These are phyloP conservation scores for Bombylius major DNA, from an alignment of 2,888 invertebrate species.

Conservation along the genomic window DNA sequence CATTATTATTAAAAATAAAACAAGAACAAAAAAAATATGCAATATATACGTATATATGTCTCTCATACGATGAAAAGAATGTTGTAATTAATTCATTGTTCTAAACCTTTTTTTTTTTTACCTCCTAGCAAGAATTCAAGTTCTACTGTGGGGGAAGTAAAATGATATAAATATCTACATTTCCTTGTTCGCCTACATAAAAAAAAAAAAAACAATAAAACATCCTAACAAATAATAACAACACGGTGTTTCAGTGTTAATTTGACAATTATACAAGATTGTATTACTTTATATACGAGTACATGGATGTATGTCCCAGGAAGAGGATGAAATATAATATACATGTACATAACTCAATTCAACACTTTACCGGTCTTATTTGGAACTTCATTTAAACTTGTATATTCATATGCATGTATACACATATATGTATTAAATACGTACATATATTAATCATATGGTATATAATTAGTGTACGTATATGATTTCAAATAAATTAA, in stretches of 20 bases:
- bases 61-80: constrained; percentile 6
- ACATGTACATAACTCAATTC: too few species aligned
- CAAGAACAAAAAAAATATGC: neutral
- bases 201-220: too few species aligned
- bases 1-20: neutral
- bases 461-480: neutral
- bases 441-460: neutral
- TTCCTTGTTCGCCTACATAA: too few species aligned
- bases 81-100: constrained; percentile 14
- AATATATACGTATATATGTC: neutral
- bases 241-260: neutral
- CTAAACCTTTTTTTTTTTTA: neutral
- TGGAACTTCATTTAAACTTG: neutral
- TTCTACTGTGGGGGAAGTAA: too few species aligned
- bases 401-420: neutral
- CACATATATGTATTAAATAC: too few species aligned
- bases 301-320: too few species aligned
- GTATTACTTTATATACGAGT: neutral
- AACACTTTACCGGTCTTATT: too few species aligned
- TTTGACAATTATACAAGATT: neutral
- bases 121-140: neutral
- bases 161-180: too few species aligned
- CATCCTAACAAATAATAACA: neutral
- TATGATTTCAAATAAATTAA: constrained; percentile 6
- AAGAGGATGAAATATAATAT: too few species aligned